Evolutionary conservation across 1,140 invertebrate species (phyloP), one percentile per base, ranked within the genome.

Genomic region (Drosophila elegans): DNA sequence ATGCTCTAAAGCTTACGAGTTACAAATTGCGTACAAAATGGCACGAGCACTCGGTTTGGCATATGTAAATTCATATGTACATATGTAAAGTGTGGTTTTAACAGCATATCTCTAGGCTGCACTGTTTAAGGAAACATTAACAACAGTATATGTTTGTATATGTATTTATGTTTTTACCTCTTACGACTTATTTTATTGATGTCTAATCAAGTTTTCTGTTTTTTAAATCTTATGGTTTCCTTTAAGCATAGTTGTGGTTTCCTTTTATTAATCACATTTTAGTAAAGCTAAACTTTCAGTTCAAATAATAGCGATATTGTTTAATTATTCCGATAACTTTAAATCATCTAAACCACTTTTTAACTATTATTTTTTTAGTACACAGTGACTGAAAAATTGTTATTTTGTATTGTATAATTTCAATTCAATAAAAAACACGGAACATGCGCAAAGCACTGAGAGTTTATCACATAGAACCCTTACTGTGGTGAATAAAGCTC

Each of bases 341-440:
- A 6, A 29, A 25, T 29, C 55, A 12, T 16, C 34, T 52, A 13
- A 48, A 42, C 52, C 38, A 41, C 7, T 38, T 21, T 34, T 54
- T 39, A 4, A 51, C 16, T 21, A 21, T 21, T 21, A 21, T 21
- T 21, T 21, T 21, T 48, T 41, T 62, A 29, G 4, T 52, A 48
- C 46, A 21, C 48, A 55, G n/a, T 51, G 4, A 45, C 46, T 61
- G 61, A 63, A 78, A 74, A 81, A 67, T 55, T 44, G 39, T 71
- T 75, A 78, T 82, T 83, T 78, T 75, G 75, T 83, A 83, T 83
- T 83, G 80, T 83, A 83, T 83, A 83, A 83, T 83, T 81, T 44
- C 38, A 42, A 59, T 42, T 60, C 46, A 34, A 51, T 54, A 44
- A 38, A 16, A 39, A 51, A 13, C 6, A 48, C 16, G 2, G 56